Percentiles rank a stretch among this genome's conserved stretches.
phyloP scores from a whole-genome alignment of 1,140 invertebrate species.

The Hylaeus anthracinus region DNA sequence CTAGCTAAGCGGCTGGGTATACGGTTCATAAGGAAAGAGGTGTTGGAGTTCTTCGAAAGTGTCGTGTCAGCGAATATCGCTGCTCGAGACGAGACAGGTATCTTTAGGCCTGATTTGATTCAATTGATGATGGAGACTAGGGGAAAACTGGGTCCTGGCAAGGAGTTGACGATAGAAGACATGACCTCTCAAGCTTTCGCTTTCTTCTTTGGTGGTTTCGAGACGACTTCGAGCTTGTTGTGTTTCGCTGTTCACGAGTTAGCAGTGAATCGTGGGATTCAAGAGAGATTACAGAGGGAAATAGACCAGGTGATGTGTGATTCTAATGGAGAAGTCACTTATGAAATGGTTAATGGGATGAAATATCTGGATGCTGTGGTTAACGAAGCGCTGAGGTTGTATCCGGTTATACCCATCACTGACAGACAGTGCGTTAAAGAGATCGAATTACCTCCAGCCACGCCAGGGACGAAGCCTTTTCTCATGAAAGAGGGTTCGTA shows the following conservation, averaged over 20 bases:
- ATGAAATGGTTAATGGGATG: conserved; percentile 75
- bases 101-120: conserved; percentile 64
- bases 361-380: conserved; percentile 80
- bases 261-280: conserved; percentile 82
- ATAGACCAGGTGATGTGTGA: conserved; percentile 77
- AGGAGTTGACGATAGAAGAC: conserved; percentile 77
- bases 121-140: conserved; percentile 73
- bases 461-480: conserved; percentile 48
- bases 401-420: conserved; percentile 80
- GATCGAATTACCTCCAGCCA: conserved; percentile 75
- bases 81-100: conserved; percentile 51
- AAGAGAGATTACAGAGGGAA: conserved; percentile 83
- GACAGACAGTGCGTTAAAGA: conserved; percentile 82
- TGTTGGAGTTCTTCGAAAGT: conserved; percentile 37
- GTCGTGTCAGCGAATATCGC: conserved; percentile 19
- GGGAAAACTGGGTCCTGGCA: conserved; percentile 59
- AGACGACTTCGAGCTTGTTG: conserved; percentile 81
- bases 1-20: conserved; percentile 5
- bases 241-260: conserved; percentile 80
- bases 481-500: conserved; percentile 73
- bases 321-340: conserved; percentile 72
- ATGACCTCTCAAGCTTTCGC: conserved; percentile 79
- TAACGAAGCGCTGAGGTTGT: conserved; percentile 83
- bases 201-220: conserved; percentile 82
- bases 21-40: conserved; percentile 6